phyloP scores from a whole-genome alignment of 2,797 vertebrate species.

The Loriculus beryllinus region DNA sequence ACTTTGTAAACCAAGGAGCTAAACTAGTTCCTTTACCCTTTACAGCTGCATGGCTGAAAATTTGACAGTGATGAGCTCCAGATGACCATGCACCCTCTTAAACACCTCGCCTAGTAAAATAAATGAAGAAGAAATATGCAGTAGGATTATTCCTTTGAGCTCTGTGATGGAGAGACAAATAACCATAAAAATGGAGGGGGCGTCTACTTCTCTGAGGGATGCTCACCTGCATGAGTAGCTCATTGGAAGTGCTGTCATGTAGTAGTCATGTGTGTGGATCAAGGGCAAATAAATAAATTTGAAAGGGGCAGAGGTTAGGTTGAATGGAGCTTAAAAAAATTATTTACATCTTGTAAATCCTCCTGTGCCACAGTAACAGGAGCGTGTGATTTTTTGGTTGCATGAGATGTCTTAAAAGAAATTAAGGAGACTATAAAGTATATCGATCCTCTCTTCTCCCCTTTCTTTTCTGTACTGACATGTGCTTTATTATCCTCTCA shows the following conservation, averaged over 20 bases:
- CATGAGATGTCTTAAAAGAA: slow-evolving; percentile 12
- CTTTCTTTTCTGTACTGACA: neutral
- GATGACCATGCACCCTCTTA: slow-evolving; percentile 35
- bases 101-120: slow-evolving; percentile 54
- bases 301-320: neutral
- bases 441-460: neutral
- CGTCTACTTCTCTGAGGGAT: neutral
- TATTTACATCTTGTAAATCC: neutral
- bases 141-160: slow-evolving; percentile 17
- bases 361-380: slow-evolving; percentile 1
- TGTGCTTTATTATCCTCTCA: neutral
- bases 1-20: slow-evolving; percentile 42
- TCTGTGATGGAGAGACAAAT: slow-evolving; percentile 2
- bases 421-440: slow-evolving; percentile 7
- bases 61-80: slow-evolving; percentile 61
- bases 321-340: neutral
- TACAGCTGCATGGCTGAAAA: neutral
- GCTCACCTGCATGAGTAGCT: neutral
- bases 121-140: slow-evolving; percentile 29
- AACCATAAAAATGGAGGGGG: neutral
- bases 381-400: slow-evolving; percentile 46
- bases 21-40: neutral
- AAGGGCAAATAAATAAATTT: neutral
- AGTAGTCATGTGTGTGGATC: neutral
- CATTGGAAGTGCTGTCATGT: neutral